Percentiles rank a stretch among this genome's conserved stretches.
Conservation (phyloP, 2,888 invertebrate species). For the Andrena bucephala region DNA sequence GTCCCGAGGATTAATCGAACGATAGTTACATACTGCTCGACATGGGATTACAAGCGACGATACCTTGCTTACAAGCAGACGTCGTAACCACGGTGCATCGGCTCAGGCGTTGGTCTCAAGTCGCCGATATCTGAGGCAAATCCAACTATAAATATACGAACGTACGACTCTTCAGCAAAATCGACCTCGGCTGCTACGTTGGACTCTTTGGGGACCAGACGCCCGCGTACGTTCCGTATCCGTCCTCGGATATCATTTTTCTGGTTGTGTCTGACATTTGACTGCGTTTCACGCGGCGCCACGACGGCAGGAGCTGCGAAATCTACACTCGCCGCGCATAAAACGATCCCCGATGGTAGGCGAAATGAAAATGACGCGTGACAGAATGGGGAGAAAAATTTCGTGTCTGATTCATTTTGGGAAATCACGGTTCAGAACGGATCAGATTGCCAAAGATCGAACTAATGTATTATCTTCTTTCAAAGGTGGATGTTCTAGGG, state of each 20-base stretch:
- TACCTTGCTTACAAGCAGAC: conserved; percentile 40
- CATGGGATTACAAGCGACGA: conserved; percentile 47
- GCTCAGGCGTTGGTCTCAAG: conserved; percentile 26
- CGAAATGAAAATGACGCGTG: background rate
- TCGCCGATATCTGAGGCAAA: conserved; percentile 48
- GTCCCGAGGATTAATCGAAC: conserved; percentile 47
- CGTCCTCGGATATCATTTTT: conserved; percentile 11
- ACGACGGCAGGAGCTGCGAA: background rate
- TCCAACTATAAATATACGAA: conserved; percentile 54
- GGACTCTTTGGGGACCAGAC: conserved; percentile 30
- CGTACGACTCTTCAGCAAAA: conserved; percentile 30
- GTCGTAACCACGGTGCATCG: conserved; percentile 37
- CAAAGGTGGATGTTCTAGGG: too few relatives aligned
- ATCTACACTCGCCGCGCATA: background rate
- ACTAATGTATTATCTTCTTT: too few relatives aligned
- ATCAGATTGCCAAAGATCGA: too few relatives aligned
- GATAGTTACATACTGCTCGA: conserved; percentile 30
- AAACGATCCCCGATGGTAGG: background rate
- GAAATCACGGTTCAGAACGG: background rate
- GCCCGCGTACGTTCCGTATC: conserved; percentile 6
- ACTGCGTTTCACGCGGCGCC: background rate
- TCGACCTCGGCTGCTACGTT: conserved; percentile 15
- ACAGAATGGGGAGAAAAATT: background rate
- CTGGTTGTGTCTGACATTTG: conserved; percentile 28
- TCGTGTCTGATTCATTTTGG: background rate